These are phyloP conservation scores for Epicampocera succincta DNA, from an alignment of 2,888 invertebrate species.

Conservation along the genomic window DNA sequence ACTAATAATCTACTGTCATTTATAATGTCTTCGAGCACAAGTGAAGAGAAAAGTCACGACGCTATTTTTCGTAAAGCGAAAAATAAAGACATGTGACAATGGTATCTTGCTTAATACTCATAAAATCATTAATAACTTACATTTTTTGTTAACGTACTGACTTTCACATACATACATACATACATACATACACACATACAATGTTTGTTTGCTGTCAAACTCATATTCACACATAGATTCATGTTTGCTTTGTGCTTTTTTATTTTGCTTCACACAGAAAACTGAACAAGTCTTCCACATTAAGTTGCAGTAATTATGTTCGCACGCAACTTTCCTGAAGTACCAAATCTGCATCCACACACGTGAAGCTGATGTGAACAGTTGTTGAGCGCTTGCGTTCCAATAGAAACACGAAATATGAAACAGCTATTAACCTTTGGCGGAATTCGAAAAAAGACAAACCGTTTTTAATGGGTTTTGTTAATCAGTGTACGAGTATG, in stretches of 20 bases:
- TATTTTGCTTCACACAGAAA: neutral
- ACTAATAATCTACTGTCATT: conserved; percentile 59
- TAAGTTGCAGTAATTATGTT: conserved; percentile 53
- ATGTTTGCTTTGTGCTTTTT: conserved; percentile 9
- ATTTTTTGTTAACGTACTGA: neutral
- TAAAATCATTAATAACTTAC: conserved; percentile 26
- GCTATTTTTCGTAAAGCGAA: neutral
- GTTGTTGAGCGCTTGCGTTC: neutral
- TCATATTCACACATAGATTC: conserved; percentile 12
- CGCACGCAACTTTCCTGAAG: conserved; percentile 63
- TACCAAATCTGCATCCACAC: conserved; percentile 1
- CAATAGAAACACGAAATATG: neutral
- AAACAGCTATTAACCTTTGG: conserved; percentile 61
- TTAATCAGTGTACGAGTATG: conserved; percentile 56
- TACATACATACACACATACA: neutral
- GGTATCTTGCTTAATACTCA: conserved; percentile 14
- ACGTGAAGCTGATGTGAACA: conserved; percentile 7
- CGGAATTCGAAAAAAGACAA: conserved; percentile 29
- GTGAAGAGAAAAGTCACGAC: neutral
- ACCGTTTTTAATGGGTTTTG: conserved; percentile 33
- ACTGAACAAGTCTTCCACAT: neutral
- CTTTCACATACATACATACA: neutral
- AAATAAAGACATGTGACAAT: conserved; percentile 6
- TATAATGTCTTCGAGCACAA: conserved; percentile 43
- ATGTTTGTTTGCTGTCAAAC: neutral